Percentiles rank a stretch among this genome's conserved stretches.
Evolutionary conservation across 2,888 invertebrate genomes (phyloP).

Genomic region (Didymodactylos carnosus): DNA sequence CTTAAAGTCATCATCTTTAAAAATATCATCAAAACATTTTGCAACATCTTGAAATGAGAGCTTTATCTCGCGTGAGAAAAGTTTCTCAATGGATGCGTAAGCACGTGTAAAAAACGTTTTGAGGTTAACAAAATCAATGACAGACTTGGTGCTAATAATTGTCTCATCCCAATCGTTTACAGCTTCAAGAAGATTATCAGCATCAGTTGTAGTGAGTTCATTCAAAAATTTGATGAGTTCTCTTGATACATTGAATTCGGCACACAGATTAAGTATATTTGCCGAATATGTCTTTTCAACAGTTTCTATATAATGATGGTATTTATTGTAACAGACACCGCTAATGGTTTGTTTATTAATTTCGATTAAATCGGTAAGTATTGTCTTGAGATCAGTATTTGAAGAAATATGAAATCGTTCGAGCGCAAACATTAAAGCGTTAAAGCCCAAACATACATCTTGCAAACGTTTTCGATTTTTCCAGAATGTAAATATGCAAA

Average conservation of each 20-base stretch:
- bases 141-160: neutral
- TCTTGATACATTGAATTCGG: neutral
- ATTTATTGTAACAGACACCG: neutral
- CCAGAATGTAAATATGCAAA: neutral
- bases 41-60: neutral
- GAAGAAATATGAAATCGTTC: neutral
- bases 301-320: neutral
- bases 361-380: neutral
- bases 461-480: neutral
- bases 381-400: neutral
- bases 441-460: neutral
- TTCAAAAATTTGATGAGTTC: neutral
- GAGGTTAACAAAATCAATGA: neutral
- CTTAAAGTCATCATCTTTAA: neutral
- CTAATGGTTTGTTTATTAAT: neutral
- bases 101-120: neutral
- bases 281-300: neutral
- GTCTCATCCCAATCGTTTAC: neutral
- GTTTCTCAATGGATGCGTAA: neutral
- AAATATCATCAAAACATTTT: neutral
- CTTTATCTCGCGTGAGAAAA: neutral
- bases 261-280: neutral
- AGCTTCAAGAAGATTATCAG: neutral
- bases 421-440: neutral
- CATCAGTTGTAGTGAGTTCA: neutral